Evolutionary conservation across 2,888 invertebrate species (phyloP), one percentile per base, ranked within the genome.

Genomic region (Boloria euphrosyne): DNA sequence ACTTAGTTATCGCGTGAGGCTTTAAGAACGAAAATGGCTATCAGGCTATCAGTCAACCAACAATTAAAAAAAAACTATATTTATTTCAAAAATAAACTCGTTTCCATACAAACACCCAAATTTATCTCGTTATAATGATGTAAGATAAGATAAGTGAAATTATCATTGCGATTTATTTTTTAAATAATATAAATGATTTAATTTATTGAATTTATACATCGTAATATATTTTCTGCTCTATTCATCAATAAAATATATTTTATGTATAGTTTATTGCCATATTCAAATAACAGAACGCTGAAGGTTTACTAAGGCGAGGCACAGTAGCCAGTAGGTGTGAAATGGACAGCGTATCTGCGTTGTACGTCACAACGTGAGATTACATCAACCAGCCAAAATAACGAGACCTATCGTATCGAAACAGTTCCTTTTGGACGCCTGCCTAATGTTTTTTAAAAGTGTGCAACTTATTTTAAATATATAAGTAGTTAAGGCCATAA

Each of bases 291-390:
- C 50, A 27, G 57, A 55, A 61, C 55, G 52, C 60, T 62, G 46
- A 60, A 59, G 51, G 65, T 63, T 51, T 55, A 69, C 72, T 73
- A 78, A 76, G 71, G 67, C 72, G 69, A 79, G 78, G 78, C 80
- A 78, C 86, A 76, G 89, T 85, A 89, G 88, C 84, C 73, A 69
- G 82, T 83, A 84, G 82, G 87, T 86, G 89, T 87, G 80, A 85
- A 87, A 84, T 75, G 38, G 80, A 64, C 60, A 54, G 61, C 65
- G 64, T 62, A 83, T 84, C 82, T 83, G 77, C 78, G 78, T 44
- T 17, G 51, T 27, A 58, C 62, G 47, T 61, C 57, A 66, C 52
- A 49, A 47, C 58, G 22, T 14, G 49, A 17, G 27, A 59, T 59
- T 17, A 59, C 31, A 59, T 31, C 49, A 17, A 79, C 77, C 72